phyloP scores from a whole-genome alignment of 2,797 vertebrate species.

The Coendou prehensilis region DNA sequence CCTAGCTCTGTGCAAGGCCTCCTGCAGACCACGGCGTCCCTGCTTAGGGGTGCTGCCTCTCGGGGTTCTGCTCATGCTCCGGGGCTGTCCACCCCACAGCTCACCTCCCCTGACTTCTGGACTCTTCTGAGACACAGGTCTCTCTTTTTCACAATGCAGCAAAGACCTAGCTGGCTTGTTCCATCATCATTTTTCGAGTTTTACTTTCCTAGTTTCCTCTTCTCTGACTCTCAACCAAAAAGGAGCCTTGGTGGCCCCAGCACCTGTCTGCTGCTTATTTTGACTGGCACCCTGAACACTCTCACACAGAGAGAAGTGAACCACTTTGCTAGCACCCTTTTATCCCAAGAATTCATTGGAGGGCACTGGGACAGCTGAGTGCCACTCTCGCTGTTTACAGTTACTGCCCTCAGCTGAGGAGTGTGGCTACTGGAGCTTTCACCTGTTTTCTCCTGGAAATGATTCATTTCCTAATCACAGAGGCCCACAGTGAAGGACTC shows the following conservation, averaged over 20 bases:
- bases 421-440: neutral
- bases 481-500: neutral
- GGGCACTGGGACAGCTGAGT: neutral
- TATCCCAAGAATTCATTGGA: neutral
- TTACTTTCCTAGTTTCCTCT: neutral
- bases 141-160: neutral
- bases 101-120: neutral
- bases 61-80: accelerated
- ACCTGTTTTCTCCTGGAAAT: slow-evolving; percentile 58
- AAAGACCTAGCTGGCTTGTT: neutral
- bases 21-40: neutral
- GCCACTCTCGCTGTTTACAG: accelerated
- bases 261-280: neutral
- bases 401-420: slow-evolving; percentile 6
- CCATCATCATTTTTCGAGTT: neutral
- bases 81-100: neutral
- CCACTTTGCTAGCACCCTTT: neutral
- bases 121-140: neutral
- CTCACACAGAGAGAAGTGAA: neutral
- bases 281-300: neutral
- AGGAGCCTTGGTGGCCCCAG: neutral
- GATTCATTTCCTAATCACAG: slow-evolving; percentile 40
- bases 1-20: accelerated
- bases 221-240: slow-evolving; percentile 4
- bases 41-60: neutral